phyloP scores from a whole-genome alignment of 2,888 invertebrate species.

The Antitype chi region DNA sequence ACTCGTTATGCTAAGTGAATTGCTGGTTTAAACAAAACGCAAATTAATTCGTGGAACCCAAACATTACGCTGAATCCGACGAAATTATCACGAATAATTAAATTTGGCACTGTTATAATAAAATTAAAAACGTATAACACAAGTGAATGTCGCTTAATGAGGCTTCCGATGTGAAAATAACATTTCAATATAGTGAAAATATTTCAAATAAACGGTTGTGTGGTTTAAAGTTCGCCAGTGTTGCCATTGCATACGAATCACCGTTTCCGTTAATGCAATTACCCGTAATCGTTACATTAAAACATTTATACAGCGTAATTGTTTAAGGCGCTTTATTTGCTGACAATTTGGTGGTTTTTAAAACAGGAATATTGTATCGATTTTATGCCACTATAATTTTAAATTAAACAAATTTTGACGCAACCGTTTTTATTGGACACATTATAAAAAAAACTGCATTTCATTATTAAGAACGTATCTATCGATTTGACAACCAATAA shows the following conservation, averaged over 20 bases:
- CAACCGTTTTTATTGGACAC: background rate
- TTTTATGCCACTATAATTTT: background rate
- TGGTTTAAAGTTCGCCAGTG: slow-evolving; percentile 71
- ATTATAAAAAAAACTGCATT: background rate
- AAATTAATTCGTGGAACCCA: slow-evolving; percentile 63
- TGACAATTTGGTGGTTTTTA: slow-evolving; percentile 26
- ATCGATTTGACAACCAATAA: background rate
- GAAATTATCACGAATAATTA: slow-evolving; percentile 65
- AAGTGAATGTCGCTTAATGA: slow-evolving; percentile 67
- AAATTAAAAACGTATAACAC: slow-evolving; percentile 67
- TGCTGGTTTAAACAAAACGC: slow-evolving; percentile 65
- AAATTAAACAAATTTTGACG: background rate
- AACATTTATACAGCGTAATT: slow-evolving; percentile 61
- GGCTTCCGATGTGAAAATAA: slow-evolving; percentile 60
- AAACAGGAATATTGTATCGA: background rate
- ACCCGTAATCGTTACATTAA: slow-evolving; percentile 62
- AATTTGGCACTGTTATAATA: slow-evolving; percentile 65
- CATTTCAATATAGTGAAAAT: slow-evolving; percentile 63
- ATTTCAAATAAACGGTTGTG: slow-evolving; percentile 72
- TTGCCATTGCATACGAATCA: slow-evolving; percentile 69
- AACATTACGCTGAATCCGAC: slow-evolving; percentile 59
- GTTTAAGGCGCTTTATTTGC: slow-evolving; percentile 48
- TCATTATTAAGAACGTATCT: background rate
- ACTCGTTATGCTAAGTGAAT: slow-evolving; percentile 63
- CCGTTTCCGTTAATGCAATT: slow-evolving; percentile 69